Conservation (phyloP, 2,113 vertebrate genomes). For the Amphiprion ocellaris region DNA sequence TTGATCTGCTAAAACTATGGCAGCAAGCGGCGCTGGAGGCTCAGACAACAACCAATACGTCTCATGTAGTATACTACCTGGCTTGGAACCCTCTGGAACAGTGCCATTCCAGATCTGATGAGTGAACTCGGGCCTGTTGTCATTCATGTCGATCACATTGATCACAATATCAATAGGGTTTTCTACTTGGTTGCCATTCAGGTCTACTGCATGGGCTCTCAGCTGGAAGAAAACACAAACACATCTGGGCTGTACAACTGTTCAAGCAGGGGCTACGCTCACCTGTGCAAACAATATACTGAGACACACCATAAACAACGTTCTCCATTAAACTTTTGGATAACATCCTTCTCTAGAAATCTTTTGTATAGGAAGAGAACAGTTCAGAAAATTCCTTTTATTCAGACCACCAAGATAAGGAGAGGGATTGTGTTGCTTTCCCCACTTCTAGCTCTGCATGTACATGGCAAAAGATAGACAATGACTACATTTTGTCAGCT, state of each 20-base stretch:
- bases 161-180: slow-evolving; percentile 98
- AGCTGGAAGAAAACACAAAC: slow-evolving; percentile 86
- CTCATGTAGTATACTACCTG: slow-evolving; percentile 85
- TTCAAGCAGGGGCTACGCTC: slow-evolving; percentile 11
- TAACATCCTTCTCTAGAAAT: slow-evolving; percentile 9
- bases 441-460: neutral
- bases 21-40: slow-evolving; percentile 5
- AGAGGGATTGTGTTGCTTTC: neutral
- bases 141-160: slow-evolving; percentile 99
- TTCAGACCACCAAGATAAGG: neutral
- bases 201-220: slow-evolving; percentile 96
- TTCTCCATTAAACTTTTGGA: neutral
- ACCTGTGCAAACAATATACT: slow-evolving; percentile 13
- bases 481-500: slow-evolving; percentile 32
- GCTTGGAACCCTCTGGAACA: slow-evolving; percentile 96
- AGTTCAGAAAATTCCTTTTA: slow-evolving; percentile 2
- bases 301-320: neutral
- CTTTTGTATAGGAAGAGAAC: slow-evolving; percentile 6
- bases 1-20: slow-evolving; percentile 22
- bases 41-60: slow-evolving; percentile 15
- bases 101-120: slow-evolving; percentile 98
- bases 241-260: slow-evolving; percentile 39
- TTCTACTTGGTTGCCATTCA: slow-evolving; percentile 99
- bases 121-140: slow-evolving; percentile 96
- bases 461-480: slow-evolving; percentile 6